phyloP scores from a whole-genome alignment of 2,113 vertebrate species.

The Stegastes partitus region DNA sequence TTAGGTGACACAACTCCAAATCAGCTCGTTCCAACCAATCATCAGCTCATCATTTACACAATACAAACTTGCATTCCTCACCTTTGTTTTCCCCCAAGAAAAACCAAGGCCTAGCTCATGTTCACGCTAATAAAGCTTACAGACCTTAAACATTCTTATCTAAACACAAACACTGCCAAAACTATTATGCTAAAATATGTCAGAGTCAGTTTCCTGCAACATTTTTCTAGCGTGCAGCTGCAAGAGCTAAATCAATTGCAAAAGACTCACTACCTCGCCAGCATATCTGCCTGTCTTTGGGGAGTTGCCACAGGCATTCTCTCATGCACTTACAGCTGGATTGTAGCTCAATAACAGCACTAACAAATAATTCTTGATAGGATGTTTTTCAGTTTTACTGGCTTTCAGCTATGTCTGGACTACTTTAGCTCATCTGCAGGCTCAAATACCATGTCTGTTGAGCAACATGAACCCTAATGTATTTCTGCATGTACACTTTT shows the following conservation, averaged over 20 bases:
- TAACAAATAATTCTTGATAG: slow-evolving; percentile 29
- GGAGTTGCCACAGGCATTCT: slow-evolving; percentile 28
- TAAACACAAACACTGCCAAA: slow-evolving; percentile 46
- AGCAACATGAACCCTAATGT: background rate
- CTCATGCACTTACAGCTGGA: slow-evolving; percentile 38
- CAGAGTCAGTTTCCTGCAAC: slow-evolving; percentile 23
- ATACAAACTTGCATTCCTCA: background rate
- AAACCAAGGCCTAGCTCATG: background rate
- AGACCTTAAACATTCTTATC: slow-evolving; percentile 7
- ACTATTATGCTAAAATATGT: background rate
- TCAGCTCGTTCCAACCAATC: background rate
- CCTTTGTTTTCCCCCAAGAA: background rate
- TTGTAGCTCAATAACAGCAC: slow-evolving; percentile 38
- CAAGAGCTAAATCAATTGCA: slow-evolving; percentile 37
- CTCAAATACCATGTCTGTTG: slow-evolving; percentile 20
- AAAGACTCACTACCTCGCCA: slow-evolving; percentile 43
- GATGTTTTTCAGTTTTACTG: slow-evolving; percentile 6
- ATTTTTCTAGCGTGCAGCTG: slow-evolving; percentile 41
- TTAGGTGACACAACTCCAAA: background rate
- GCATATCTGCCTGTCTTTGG: slow-evolving; percentile 43
- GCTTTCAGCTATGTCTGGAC: slow-evolving; percentile 18
- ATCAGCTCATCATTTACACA: background rate
- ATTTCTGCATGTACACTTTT: slow-evolving; percentile 7
- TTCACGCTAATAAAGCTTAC: slow-evolving; percentile 5
- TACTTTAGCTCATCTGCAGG: slow-evolving; percentile 27